phyloP scores from a whole-genome alignment of 2,113 vertebrate species.

The Rhineura floridana region DNA sequence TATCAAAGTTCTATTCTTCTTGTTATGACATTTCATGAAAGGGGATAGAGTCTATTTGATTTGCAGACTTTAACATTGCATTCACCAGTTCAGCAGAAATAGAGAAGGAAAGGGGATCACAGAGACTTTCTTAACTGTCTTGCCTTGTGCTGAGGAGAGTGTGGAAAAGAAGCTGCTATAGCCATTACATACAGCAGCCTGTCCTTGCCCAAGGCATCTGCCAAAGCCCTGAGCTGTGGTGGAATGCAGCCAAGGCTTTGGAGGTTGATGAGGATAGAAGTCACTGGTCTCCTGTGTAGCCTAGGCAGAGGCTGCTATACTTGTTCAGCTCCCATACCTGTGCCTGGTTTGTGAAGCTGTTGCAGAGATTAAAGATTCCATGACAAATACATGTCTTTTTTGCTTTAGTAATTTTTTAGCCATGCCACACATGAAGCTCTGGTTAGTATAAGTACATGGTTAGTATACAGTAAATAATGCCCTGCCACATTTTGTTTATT shows the following conservation, averaged over 20 bases:
- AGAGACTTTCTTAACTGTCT: background rate
- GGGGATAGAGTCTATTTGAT: background rate
- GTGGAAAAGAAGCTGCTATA: background rate
- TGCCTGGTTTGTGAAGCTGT: background rate
- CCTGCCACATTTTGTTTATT: constrained; percentile 41
- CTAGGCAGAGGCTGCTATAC: background rate
- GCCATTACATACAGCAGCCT: no score
- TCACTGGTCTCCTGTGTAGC: background rate
- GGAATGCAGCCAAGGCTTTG: background rate
- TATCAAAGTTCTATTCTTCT: background rate
- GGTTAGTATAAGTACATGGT: background rate
- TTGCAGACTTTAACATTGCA: background rate
- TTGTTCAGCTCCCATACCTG: background rate
- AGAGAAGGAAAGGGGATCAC: background rate
- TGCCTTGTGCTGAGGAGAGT: background rate
- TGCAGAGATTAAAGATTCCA: background rate
- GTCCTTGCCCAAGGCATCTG: background rate
- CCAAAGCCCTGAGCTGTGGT: background rate
- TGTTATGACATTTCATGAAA: background rate
- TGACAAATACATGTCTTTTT: background rate
- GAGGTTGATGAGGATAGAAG: background rate
- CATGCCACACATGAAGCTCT: background rate
- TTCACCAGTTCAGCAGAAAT: background rate
- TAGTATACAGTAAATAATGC: constrained; percentile 22
- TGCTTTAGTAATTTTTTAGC: background rate